Percentiles rank a stretch among this genome's conserved stretches.
phyloP scores from a whole-genome alignment of 1,140 invertebrate genomes.

The Tachypleus tridentatus region DNA sequence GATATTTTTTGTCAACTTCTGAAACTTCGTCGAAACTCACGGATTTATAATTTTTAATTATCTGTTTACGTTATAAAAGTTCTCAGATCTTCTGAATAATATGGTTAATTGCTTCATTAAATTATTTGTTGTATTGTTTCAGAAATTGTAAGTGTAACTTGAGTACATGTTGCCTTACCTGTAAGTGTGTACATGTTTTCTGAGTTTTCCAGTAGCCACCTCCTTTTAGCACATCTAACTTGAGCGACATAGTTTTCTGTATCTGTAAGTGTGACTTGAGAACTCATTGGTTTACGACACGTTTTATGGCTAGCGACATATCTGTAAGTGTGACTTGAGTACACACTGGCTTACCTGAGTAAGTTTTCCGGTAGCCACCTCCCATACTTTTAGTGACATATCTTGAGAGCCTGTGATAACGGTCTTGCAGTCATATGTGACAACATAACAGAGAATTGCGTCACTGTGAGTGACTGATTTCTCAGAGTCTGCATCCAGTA shows the following conservation, averaged over 20 bases:
- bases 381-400: constrained; percentile 80
- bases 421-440: constrained; percentile 63
- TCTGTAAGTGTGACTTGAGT: constrained; percentile 34
- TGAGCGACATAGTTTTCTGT: too few relatives aligned
- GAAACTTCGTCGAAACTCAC: too few relatives aligned
- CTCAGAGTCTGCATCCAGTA: constrained; percentile 54
- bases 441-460: constrained; percentile 64
- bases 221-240: constrained; percentile 47
- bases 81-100: too few relatives aligned
- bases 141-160: too few relatives aligned
- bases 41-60: too few relatives aligned
- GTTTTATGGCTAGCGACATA: constrained; percentile 74
- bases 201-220: constrained; percentile 49
- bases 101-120: too few relatives aligned
- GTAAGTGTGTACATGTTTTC: too few relatives aligned
- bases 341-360: constrained; percentile 15
- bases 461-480: constrained; percentile 66
- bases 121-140: too few relatives aligned
- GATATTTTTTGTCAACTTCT: too few relatives aligned
- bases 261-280: too few relatives aligned
- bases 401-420: constrained; percentile 72
- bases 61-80: too few relatives aligned
- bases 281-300: too few relatives aligned
- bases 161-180: constrained; percentile 3
- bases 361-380: constrained; percentile 51